Conservation (phyloP, 1,140 invertebrate genomes). For the Tribolium castaneum region DNA sequence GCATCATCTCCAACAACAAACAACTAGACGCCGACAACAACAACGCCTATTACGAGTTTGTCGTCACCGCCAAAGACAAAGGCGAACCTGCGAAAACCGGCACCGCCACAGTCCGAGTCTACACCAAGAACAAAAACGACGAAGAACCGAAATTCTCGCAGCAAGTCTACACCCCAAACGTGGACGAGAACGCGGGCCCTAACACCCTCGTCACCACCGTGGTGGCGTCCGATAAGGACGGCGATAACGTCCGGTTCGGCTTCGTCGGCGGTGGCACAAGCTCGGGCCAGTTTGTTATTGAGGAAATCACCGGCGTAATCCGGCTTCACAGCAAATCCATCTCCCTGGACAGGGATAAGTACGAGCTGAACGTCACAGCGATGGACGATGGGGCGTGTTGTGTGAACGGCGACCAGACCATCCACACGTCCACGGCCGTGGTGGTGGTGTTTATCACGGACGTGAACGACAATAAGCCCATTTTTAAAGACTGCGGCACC, state of each 20-base stretch:
- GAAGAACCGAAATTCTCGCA: constrained; percentile 97
- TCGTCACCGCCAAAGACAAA: constrained; percentile 92
- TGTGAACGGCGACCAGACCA: constrained; percentile 83
- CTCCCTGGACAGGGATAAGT: constrained; percentile 87
- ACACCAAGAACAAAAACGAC: constrained; percentile 96
- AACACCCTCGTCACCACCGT: constrained; percentile 95
- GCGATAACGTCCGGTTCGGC: constrained; percentile 93
- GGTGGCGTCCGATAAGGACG: constrained; percentile 95
- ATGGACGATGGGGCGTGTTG: constrained; percentile 95
- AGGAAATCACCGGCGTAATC: constrained; percentile 95
- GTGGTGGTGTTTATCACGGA: constrained; percentile 97
- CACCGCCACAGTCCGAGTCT: constrained; percentile 91
- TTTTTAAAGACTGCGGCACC: constrained; percentile 91
- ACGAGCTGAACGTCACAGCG: constrained; percentile 94
- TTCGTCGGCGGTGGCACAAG: constrained; percentile 91
- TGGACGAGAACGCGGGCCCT: constrained; percentile 94
- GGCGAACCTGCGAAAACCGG: constrained; percentile 92
- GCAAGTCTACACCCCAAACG: constrained; percentile 95
- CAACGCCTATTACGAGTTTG: constrained; percentile 95
- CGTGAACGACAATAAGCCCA: constrained; percentile 95
- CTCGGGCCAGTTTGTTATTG: constrained; percentile 94
- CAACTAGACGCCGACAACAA: constrained; percentile 95
- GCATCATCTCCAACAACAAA: constrained; percentile 92
- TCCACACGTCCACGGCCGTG: constrained; percentile 93
- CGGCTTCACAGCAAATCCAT: constrained; percentile 87